Evolutionary conservation across 2,888 invertebrate species (phyloP).

Genomic region (Drosophila quinaria): DNA sequence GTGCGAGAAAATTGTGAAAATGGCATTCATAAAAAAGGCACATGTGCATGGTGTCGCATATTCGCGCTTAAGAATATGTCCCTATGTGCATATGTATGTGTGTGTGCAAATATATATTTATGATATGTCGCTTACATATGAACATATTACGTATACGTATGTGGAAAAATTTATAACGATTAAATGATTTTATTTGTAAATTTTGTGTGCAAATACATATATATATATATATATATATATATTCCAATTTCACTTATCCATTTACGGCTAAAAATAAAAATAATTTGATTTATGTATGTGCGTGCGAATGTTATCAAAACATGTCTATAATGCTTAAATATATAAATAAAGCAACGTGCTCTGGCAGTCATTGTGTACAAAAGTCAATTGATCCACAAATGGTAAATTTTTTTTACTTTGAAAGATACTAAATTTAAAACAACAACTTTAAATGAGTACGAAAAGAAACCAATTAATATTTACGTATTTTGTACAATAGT

Average conservation of each 20-base stretch:
- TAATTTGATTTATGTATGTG: conserved; percentile 22
- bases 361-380: conserved; percentile 1
- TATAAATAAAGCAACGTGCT: conserved; percentile 9
- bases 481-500: background rate
- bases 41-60: conserved; percentile 39
- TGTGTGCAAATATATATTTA: conserved; percentile 10
- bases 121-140: conserved; percentile 7
- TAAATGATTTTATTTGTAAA: conserved; percentile 23
- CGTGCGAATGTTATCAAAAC: conserved; percentile 24
- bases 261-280: conserved; percentile 16
- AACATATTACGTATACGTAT: background rate
- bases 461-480: background rate
- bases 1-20: conserved; percentile 59
- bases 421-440: background rate
- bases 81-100: background rate
- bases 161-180: conserved; percentile 10
- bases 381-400: background rate
- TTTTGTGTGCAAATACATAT: conserved; percentile 7
- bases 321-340: conserved; percentile 13
- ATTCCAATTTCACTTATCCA: conserved; percentile 18
- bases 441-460: background rate
- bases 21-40: conserved; percentile 64
- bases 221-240: background rate
- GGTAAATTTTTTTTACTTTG: background rate
- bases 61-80: conserved; percentile 36